Conservation (phyloP, 2,888 invertebrate genomes). For the Nomada fucata region DNA sequence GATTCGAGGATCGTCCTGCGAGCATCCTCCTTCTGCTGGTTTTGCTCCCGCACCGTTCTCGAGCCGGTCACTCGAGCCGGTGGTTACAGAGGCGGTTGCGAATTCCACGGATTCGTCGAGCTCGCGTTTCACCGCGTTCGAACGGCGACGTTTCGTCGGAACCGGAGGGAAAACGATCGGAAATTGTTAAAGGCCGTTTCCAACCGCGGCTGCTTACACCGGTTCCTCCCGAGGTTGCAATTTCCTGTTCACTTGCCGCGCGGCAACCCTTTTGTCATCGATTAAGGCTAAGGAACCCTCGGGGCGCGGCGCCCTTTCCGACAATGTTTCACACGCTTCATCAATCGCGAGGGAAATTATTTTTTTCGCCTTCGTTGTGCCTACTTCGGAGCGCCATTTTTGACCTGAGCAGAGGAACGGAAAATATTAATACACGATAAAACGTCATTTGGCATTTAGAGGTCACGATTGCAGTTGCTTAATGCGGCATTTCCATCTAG, state of each 20-base stretch:
- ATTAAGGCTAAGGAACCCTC: conserved; percentile 34
- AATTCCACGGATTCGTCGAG: conserved; percentile 30
- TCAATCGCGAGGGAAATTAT: conserved; percentile 1
- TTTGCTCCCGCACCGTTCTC: background rate
- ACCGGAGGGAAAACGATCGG: conserved; percentile 48
- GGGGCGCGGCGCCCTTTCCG: conserved; percentile 1
- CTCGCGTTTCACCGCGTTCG: conserved; percentile 33
- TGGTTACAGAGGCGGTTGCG: conserved; percentile 11
- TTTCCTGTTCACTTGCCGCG: conserved; percentile 39
- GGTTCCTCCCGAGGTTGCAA: conserved; percentile 39
- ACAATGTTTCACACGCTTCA: conserved; percentile 11
- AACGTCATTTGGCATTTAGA: no score
- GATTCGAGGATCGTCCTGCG: conserved; percentile 2
- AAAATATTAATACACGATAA: no score
- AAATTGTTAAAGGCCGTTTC: conserved; percentile 51
- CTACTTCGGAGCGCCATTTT: background rate
- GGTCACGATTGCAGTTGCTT: no score
- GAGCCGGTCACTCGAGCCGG: conserved; percentile 2
- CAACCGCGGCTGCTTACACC: conserved; percentile 16
- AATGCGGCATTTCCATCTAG: no score
- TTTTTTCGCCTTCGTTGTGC: background rate
- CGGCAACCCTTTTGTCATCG: conserved; percentile 33
- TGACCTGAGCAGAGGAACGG: no score
- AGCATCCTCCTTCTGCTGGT: background rate
- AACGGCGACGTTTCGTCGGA: conserved; percentile 12